Evolutionary conservation across 2,113 vertebrate species (phyloP).

Genomic region (Burhinus bistriatus): DNA sequence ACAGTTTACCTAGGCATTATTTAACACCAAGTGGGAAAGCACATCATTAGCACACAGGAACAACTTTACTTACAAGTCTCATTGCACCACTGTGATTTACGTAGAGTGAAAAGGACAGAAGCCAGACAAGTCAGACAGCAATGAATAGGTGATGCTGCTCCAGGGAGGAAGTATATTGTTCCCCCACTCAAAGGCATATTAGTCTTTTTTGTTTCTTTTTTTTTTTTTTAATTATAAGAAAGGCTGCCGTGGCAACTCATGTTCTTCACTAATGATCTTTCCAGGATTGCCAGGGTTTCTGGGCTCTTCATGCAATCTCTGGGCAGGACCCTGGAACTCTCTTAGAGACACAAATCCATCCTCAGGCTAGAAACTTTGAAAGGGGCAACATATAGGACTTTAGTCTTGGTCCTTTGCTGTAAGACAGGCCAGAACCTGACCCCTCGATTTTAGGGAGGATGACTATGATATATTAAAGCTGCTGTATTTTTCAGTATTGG

Average conservation of each 20-base stretch:
- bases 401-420: background rate
- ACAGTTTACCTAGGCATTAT: background rate
- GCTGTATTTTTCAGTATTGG: background rate
- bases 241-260: background rate
- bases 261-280: background rate
- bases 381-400: background rate
- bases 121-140: background rate
- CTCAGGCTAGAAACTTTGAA: background rate
- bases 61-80: background rate
- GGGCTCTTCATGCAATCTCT: background rate
- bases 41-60: background rate
- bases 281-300: background rate
- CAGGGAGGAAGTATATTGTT: background rate
- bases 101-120: background rate
- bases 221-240: background rate
- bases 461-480: background rate
- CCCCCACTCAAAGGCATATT: background rate
- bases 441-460: background rate
- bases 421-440: background rate
- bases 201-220: background rate
- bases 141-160: background rate
- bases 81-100: background rate
- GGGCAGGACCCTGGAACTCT: background rate
- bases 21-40: background rate
- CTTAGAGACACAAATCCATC: background rate